phyloP scores from a whole-genome alignment of 2,888 invertebrate genomes.

The Melieria omissa region DNA sequence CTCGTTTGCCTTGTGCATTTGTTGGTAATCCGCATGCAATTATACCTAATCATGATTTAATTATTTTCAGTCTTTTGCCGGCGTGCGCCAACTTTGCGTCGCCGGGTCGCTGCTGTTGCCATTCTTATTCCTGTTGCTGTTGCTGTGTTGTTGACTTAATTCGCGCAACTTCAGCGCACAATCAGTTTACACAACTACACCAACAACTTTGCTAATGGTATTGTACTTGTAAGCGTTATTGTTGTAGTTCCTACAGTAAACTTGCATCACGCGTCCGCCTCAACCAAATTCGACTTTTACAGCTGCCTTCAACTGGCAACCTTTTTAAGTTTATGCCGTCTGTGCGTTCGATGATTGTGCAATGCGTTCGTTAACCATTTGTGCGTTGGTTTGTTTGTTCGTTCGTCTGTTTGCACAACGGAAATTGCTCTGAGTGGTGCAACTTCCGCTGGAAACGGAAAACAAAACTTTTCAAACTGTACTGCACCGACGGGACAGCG shows the following conservation, averaged over 20 bases:
- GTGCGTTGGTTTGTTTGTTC: background rate
- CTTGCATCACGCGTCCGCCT: too few relatives aligned
- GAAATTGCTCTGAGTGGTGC: constrained; percentile 40
- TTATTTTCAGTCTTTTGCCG: constrained; percentile 19
- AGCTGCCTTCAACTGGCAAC: too few relatives aligned
- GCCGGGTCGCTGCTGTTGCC: background rate
- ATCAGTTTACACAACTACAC: too few relatives aligned
- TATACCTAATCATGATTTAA: constrained; percentile 37
- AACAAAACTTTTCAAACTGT: constrained; percentile 12
- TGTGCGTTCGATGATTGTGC: background rate
- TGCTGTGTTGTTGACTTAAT: background rate
- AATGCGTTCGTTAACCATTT: too few relatives aligned
- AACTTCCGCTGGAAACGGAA: constrained; percentile 36
- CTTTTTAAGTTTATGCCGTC: too few relatives aligned
- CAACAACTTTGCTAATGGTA: too few relatives aligned
- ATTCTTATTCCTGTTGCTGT: background rate
- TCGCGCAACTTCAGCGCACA: background rate
- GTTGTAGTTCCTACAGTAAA: too few relatives aligned
- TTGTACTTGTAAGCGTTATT: too few relatives aligned
- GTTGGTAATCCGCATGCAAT: constrained; percentile 4
- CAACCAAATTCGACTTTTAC: too few relatives aligned
- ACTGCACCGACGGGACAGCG: too few relatives aligned
- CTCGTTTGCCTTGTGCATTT: too few relatives aligned
- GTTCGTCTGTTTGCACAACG: constrained; percentile 27
- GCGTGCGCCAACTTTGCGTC: background rate